These are phyloP conservation scores for Setophaga kirtlandii DNA, from an alignment of 2,113 vertebrate genomes.

Conservation along the genomic window DNA sequence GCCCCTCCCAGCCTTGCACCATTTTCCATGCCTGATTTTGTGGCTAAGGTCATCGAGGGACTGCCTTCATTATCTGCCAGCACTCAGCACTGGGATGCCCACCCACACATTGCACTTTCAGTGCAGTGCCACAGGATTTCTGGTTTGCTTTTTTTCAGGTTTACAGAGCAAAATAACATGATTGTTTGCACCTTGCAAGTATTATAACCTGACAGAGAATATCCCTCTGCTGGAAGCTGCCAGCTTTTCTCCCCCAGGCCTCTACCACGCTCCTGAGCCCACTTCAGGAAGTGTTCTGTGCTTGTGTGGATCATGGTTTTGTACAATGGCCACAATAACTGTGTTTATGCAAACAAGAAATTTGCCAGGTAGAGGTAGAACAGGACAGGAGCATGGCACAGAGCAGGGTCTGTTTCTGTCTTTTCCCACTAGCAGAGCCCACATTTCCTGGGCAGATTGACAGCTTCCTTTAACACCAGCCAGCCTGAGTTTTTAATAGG, in stretches of 20 bases:
- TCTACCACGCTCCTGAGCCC: background rate
- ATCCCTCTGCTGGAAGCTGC: background rate
- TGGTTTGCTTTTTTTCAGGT: background rate
- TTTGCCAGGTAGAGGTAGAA: background rate
- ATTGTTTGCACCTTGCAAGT: background rate
- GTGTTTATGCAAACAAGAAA: background rate
- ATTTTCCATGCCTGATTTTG: background rate
- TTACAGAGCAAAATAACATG: background rate
- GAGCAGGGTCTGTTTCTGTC: background rate
- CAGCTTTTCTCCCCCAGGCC: background rate
- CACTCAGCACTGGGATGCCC: background rate
- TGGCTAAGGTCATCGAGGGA: background rate
- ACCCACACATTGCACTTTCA: background rate
- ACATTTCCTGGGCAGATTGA: background rate
- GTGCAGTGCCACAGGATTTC: accelerated
- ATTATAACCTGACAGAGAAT: background rate
- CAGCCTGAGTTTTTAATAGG: background rate
- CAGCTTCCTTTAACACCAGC: background rate
- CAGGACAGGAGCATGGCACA: background rate
- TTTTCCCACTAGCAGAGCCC: background rate
- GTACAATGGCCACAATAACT: background rate
- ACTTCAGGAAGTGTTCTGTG: background rate
- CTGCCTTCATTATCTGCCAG: background rate
- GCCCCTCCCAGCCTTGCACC: background rate
- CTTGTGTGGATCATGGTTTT: background rate